Base-by-base conservation (phyloP, 2,113 vertebrate genomes). In the Cryptomyrus ogoouensis region DNA sequence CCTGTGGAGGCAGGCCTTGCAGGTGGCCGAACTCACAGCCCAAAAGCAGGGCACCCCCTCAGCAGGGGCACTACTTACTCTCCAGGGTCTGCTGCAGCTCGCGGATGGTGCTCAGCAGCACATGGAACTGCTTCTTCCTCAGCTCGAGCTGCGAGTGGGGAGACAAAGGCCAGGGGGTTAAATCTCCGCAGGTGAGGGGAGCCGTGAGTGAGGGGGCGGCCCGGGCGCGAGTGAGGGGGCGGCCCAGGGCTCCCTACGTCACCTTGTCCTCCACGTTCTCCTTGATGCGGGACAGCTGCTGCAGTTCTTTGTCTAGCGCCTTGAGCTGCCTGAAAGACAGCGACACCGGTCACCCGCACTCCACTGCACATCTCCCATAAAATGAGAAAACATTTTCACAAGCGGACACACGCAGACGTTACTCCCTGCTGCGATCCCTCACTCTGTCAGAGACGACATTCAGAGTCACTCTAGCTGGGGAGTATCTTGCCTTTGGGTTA, bases 241-340 rank as follows among this genome's bases (percentile, higher is more conserved):
- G 80, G 80, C 42, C 1, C 24, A n/a, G 44, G 8, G 2, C 21
- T 12, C 44, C 39, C 21, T 47, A n/a, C 7, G 92, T 91, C 95
- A 99, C 98, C 97, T 99, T 99, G 93, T 97, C 98, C 94, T 99
- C 98, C 80, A 98, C 98, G 47, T 96, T 99, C 94, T 99, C 98
- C 94, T 99, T 99, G 92, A 97, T 99, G 88, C 97, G 97, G 89
- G 97, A 99, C 90, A 99, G 96, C 70, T 98, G 97, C 86, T 99
- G 97, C 88, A 99, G 96, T 92, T 99, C 98, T 96, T 99, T 99
- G 91, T 98, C 98, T 91, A 99, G 96, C 4, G 98, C 97, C 91
- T 98, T 97, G 47, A 99, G 95, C 91, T 99, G 98, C 92, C 98
- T 99, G 88, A 44, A 94, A 66, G 2, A 27, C 17, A 47, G 83